Evolutionary conservation across 2,113 vertebrate genomes (phyloP), one percentile per base, ranked within the genome.

Genomic region (Sander vitreus): DNA sequence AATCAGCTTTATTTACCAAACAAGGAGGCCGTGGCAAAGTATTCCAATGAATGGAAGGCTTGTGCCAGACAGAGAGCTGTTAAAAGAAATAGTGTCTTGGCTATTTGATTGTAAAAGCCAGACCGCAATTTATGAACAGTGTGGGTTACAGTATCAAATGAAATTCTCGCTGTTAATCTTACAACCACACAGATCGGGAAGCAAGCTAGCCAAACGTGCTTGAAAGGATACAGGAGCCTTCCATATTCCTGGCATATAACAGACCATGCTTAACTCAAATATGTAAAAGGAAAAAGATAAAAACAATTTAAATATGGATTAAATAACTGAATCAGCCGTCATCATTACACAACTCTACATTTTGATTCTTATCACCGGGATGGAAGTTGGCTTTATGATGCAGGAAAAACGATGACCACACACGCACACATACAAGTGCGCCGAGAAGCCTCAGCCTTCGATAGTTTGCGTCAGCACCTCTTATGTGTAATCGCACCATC

Each of bases 1-100:
- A 89, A 91, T 86, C 85, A 73, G 87, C 92, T 91, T 92, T 88
- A 88, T 93, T 92, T 93, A 92, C 89, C 88, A 91, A 93, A 90
- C 89, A 81, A 78, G 89, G 73, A 75, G 53, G 83, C 81, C 19
- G 65, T 48, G 64, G 85, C 59, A 66, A 76, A 55, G 78, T 80
- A 58, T 74, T 51, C 53, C 76, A 83, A 19, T 85, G 77, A 85
- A 83, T 71, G 58, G 78, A 51, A 16, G 54, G 54, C 30, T 83
- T 65, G n/a, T 45, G 47, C 7, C 6, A 2, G 59, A 66, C 43
- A 21, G 65, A 14, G 30, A 68, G 59, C 58, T 19, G 39, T 12
- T 54, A 3, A 14, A 51, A 76, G 78, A 67, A 76, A 67, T 6
- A 15, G 68, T 50, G 68, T 75, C 64, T 48, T 33, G 33, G 67